A percentile compares a stretch with the other conserved stretches of the same genome.
These are phyloP conservation scores for Pseudopipra pipra DNA, from an alignment of 2,113 vertebrate species.

Conservation along the genomic window DNA sequence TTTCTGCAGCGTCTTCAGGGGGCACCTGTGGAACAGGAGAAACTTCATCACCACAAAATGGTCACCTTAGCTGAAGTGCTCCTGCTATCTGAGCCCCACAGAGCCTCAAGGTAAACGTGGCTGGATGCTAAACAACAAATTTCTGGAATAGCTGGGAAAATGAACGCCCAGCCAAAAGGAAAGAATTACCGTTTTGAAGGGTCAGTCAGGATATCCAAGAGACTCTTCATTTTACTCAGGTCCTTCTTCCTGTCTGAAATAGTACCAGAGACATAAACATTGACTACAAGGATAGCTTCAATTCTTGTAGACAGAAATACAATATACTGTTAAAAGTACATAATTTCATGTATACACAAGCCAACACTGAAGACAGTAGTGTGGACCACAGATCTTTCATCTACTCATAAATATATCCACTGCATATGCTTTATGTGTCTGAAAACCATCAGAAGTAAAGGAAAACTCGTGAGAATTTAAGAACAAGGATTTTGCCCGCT, in stretches of 20 bases:
- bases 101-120: neutral
- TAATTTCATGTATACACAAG: neutral
- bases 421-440: neutral
- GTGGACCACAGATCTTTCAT: neutral
- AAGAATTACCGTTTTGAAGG: constrained; percentile 87
- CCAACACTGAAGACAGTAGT: neutral
- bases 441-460: neutral
- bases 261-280: neutral
- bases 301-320: neutral
- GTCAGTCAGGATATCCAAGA: constrained; percentile 95
- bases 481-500: neutral
- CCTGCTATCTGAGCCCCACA: neutral
- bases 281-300: neutral
- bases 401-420: neutral
- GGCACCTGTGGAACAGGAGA: constrained; percentile 77
- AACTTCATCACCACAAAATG: neutral
- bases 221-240: constrained; percentile 98
- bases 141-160: neutral
- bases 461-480: neutral
- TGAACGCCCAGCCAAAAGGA: neutral
- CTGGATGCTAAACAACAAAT: neutral
- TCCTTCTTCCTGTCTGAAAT: constrained; percentile 94
- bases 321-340: neutral
- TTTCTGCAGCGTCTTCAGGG: constrained; percentile 94
- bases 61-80: neutral